phyloP scores from a whole-genome alignment of 2,797 vertebrate species.

The Danio tinwini region DNA sequence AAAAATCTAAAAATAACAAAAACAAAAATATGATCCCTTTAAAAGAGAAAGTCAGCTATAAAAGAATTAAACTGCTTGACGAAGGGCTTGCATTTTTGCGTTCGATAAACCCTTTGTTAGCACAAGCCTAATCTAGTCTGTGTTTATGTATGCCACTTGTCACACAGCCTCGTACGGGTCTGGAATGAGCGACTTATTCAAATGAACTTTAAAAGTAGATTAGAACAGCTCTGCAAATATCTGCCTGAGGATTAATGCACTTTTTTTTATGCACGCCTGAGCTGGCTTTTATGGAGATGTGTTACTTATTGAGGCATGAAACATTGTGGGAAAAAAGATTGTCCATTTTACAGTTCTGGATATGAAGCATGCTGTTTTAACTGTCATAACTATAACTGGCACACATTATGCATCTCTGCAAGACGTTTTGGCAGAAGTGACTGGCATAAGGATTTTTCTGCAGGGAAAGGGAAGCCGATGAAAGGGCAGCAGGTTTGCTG shows the following conservation, averaged over 20 bases:
- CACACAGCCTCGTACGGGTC: slow-evolving; percentile 58
- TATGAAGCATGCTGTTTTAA: slow-evolving; percentile 19
- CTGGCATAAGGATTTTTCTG: slow-evolving; percentile 22
- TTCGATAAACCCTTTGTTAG: slow-evolving; percentile 70
- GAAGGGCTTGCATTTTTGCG: slow-evolving; percentile 60
- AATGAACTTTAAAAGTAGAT: slow-evolving; percentile 70
- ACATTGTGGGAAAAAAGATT: neutral
- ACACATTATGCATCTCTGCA: slow-evolving; percentile 17
- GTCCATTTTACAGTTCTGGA: neutral
- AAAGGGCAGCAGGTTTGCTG: slow-evolving; percentile 17
- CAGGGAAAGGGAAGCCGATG: slow-evolving; percentile 32
- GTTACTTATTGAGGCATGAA: slow-evolving; percentile 36
- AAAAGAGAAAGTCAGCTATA: slow-evolving; percentile 59
- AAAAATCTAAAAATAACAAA: neutral
- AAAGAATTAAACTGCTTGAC: slow-evolving; percentile 63
- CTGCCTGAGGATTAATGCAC: slow-evolving; percentile 49
- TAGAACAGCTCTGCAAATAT: slow-evolving; percentile 63
- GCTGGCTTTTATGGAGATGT: slow-evolving; percentile 30
- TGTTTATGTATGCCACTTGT: slow-evolving; percentile 63
- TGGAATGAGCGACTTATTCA: slow-evolving; percentile 59
- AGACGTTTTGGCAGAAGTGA: slow-evolving; percentile 14
- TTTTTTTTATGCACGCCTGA: slow-evolving; percentile 29
- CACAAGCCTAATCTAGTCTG: slow-evolving; percentile 65
- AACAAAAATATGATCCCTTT: slow-evolving; percentile 43
- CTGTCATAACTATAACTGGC: slow-evolving; percentile 22